Conservation (phyloP, 2,888 invertebrate species). For the Malthinus seriepunctatus region DNA sequence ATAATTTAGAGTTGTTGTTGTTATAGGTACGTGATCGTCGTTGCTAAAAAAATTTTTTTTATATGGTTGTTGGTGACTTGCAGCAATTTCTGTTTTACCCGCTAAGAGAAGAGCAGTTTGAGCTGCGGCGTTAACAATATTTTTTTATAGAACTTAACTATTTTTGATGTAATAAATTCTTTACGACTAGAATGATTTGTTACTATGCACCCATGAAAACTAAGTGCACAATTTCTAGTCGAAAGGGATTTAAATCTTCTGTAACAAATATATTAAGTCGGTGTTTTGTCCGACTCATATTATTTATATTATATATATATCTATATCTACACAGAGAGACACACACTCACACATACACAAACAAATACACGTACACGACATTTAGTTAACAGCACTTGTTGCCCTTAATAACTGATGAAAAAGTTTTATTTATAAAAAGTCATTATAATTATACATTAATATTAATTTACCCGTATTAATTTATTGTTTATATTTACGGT, state of each 20-base stretch:
- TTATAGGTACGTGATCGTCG: slow-evolving; percentile 49
- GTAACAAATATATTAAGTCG: slow-evolving; percentile 45
- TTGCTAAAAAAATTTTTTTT: slow-evolving; percentile 17
- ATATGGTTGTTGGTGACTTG: slow-evolving; percentile 30
- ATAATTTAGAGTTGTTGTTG: slow-evolving; percentile 44
- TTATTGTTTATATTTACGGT: slow-evolving; percentile 13
- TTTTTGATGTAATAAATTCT: slow-evolving; percentile 48
- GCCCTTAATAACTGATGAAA: slow-evolving; percentile 30
- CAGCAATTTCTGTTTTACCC: slow-evolving; percentile 46
- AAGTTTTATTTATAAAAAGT: slow-evolving; percentile 11
- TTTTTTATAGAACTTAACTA: slow-evolving; percentile 48
- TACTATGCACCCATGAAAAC: slow-evolving; percentile 10
- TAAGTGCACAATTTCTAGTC: slow-evolving; percentile 24
- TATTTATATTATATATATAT: slow-evolving; percentile 6
- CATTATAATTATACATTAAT: slow-evolving; percentile 17
- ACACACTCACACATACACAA: slow-evolving; percentile 3
- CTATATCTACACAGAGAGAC: slow-evolving; percentile 2
- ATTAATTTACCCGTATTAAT: slow-evolving; percentile 20
- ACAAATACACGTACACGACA: slow-evolving; percentile 18
- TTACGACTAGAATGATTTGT: slow-evolving; percentile 20
- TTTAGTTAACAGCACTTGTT: slow-evolving; percentile 45
- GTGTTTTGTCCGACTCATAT: slow-evolving; percentile 20
- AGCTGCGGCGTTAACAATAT: slow-evolving; percentile 51
- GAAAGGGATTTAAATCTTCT: slow-evolving; percentile 43
- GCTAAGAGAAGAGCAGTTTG: slow-evolving; percentile 47